phyloP scores from a whole-genome alignment of 2,113 vertebrate species.

The Pangasianodon hypophthalmus region DNA sequence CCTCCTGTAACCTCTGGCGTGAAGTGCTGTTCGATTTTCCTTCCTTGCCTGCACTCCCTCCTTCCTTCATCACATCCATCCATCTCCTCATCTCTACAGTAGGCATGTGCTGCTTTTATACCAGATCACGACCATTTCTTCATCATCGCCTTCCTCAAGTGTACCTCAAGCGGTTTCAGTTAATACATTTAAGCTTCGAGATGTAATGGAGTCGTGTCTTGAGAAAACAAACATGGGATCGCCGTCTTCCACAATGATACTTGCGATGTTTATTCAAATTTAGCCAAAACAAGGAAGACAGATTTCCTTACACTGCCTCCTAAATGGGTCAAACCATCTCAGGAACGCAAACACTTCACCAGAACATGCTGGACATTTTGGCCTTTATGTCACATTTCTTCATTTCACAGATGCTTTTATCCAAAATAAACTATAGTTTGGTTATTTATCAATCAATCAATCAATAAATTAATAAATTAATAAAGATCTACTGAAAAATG shows the following conservation, averaged over 20 bases:
- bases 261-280: slow-evolving; percentile 23
- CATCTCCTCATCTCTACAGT: neutral
- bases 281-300: slow-evolving; percentile 5
- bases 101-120: neutral
- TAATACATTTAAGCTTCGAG: neutral
- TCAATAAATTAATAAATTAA: neutral
- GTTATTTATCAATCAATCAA: neutral
- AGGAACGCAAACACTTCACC: neutral
- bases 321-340: neutral
- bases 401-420: neutral
- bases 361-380: neutral
- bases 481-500: too few species aligned
- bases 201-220: neutral
- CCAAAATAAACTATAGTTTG: neutral
- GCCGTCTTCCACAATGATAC: neutral
- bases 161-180: too few species aligned
- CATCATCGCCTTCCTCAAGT: neutral
- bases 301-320: neutral
- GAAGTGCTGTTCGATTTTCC: slow-evolving; percentile 58
- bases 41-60: slow-evolving; percentile 47
- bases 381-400: neutral
- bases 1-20: slow-evolving; percentile 44
- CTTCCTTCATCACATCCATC: slow-evolving; percentile 19
- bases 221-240: neutral
- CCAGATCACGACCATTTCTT: neutral